Conservation (phyloP, 2,888 invertebrate genomes). For the Leucoma salicis region DNA sequence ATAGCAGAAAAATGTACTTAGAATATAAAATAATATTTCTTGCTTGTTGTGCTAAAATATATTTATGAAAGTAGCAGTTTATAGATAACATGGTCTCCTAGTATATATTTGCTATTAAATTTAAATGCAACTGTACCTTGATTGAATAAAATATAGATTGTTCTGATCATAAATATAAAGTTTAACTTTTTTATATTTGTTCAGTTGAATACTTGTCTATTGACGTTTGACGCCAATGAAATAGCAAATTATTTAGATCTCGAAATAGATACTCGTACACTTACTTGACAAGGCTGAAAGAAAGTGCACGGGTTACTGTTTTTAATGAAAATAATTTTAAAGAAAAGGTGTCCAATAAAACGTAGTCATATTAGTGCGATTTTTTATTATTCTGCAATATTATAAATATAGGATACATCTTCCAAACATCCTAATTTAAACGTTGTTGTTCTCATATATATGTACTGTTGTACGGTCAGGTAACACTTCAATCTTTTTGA, state of each 20-base stretch:
- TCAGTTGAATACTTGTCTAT: too few species aligned
- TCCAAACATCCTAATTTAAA: slow-evolving; percentile 55
- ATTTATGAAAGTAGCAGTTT: not conserved
- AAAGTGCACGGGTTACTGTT: too few species aligned
- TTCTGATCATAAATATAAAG: too few species aligned
- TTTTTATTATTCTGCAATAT: slow-evolving; percentile 67
- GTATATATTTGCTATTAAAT: slow-evolving; percentile 19
- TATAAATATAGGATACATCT: slow-evolving; percentile 64
- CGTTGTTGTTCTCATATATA: slow-evolving; percentile 46
- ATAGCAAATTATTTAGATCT: too few species aligned
- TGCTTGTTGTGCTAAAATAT: slow-evolving; percentile 16
- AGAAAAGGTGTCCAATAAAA: too few species aligned
- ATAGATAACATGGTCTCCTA: slow-evolving; percentile 8
- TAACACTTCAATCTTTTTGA: slow-evolving; percentile 61
- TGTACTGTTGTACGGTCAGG: slow-evolving; percentile 39
- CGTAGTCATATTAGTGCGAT: slow-evolving; percentile 54
- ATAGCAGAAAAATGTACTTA: slow-evolving; percentile 59
- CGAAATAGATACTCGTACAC: too few species aligned
- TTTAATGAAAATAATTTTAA: too few species aligned
- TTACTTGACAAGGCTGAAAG: too few species aligned
- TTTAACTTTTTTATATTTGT: too few species aligned
- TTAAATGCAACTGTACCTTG: slow-evolving; percentile 30
- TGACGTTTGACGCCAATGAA: too few species aligned
- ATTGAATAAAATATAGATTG: slow-evolving; percentile 45
- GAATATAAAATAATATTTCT: slow-evolving; percentile 12